These are phyloP conservation scores for Ips nitidus DNA, from an alignment of 1,140 invertebrate species.

Conservation along the genomic window DNA sequence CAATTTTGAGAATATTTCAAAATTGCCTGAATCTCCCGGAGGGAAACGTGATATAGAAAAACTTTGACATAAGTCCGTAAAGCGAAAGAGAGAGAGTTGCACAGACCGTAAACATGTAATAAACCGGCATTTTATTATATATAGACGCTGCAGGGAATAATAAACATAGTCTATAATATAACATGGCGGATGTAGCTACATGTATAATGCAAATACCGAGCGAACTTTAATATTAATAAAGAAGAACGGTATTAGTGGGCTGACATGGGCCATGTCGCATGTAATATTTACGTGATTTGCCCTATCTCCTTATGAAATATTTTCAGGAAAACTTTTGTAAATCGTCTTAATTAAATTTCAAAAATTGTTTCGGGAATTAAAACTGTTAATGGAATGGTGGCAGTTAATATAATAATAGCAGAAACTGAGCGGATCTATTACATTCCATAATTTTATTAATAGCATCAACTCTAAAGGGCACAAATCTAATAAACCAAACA, in stretches of 20 bases:
- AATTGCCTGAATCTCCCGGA: too few relatives aligned
- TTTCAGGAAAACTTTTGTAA: not conserved
- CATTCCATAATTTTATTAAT: not conserved
- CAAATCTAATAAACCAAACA: conserved; percentile 24
- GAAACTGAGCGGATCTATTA: too few relatives aligned
- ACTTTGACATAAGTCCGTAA: conserved; percentile 9
- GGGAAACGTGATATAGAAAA: not conserved
- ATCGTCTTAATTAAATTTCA: not conserved
- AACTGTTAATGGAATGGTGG: too few relatives aligned
- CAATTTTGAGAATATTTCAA: too few relatives aligned
- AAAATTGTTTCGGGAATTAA: not conserved
- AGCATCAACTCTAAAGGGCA: not conserved
- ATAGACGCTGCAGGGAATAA: conserved; percentile 38
- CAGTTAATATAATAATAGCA: too few relatives aligned
- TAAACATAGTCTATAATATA: conserved; percentile 39
- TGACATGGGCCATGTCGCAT: conserved; percentile 30
- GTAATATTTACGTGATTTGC: conserved; percentile 37
- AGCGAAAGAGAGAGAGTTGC: not conserved
- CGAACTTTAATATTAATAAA: conserved; percentile 40
- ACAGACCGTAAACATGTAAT: conserved; percentile 33
- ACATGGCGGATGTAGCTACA: conserved; percentile 35
- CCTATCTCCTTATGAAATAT: conserved; percentile 33
- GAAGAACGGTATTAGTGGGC: conserved; percentile 38
- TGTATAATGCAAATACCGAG: conserved; percentile 38
- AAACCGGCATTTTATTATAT: conserved; percentile 38